These are phyloP conservation scores for Remorina albescens DNA, from an alignment of 2,797 vertebrate species.

Conservation along the genomic window DNA sequence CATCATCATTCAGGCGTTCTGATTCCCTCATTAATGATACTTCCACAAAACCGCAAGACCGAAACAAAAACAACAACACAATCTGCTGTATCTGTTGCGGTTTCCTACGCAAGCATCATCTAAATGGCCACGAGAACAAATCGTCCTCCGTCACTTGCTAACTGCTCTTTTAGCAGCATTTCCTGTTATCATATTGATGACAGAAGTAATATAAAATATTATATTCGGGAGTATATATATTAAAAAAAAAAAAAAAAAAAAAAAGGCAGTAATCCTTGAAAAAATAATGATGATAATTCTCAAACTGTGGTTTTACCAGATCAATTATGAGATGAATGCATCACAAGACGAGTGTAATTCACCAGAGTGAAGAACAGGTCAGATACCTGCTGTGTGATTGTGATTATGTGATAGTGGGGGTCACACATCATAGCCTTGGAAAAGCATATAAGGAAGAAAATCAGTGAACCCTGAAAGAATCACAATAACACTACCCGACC, in stretches of 20 bases:
- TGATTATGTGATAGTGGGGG: slow-evolving; percentile 80
- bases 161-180: slow-evolving; percentile 9
- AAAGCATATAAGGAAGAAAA: slow-evolving; percentile 86
- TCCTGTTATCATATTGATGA: slow-evolving; percentile 2
- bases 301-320: neutral
- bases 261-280: neutral
- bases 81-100: neutral
- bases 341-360: neutral
- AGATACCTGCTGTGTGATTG: neutral
- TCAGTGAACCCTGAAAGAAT: slow-evolving; percentile 83
- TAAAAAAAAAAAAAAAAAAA: neutral
- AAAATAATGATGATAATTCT: neutral
- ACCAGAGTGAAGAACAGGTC: neutral
- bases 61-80: neutral
- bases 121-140: neutral
- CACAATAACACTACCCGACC: slow-evolving; percentile 82
- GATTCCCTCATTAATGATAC: slow-evolving; percentile 24
- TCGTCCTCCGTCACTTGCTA: neutral
- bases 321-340: slow-evolving; percentile 1
- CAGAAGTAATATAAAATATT: too few species aligned
- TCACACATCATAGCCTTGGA: slow-evolving; percentile 79
- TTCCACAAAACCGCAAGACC: neutral
- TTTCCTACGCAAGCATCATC: neutral
- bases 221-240: too few species aligned
- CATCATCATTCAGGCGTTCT: slow-evolving; percentile 14